Evolutionary conservation across 2,888 invertebrate genomes (phyloP).

Genomic region (Polyommatus iphigenia): DNA sequence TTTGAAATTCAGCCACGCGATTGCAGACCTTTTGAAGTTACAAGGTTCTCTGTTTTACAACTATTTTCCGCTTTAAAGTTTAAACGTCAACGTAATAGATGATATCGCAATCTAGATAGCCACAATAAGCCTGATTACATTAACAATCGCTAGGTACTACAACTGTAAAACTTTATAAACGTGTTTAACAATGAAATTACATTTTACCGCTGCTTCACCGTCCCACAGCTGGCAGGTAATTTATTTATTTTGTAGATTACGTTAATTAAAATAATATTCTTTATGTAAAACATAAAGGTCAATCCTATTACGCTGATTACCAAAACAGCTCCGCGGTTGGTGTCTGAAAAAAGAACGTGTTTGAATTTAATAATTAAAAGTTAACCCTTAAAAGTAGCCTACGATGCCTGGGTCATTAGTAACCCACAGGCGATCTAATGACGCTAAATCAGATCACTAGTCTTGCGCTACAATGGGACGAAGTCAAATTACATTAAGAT

Average conservation of each 20-base stretch:
- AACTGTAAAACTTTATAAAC: background rate
- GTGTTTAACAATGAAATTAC: background rate
- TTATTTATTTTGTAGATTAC: background rate
- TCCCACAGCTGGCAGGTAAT: background rate
- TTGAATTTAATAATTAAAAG: background rate
- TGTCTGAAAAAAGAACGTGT: background rate
- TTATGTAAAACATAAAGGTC: background rate
- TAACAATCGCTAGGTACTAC: background rate
- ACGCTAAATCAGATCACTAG: too few relatives aligned
- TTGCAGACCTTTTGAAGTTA: background rate
- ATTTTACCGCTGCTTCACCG: background rate
- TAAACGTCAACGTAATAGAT: conserved; percentile 16
- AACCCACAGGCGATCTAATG: too few relatives aligned
- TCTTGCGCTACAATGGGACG: too few relatives aligned
- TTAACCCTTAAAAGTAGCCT: background rate
- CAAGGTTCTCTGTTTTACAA: background rate
- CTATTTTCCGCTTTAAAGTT: conserved; percentile 19
- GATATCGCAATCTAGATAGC: conserved; percentile 4
- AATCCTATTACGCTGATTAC: background rate
- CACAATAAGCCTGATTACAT: conserved; percentile 29
- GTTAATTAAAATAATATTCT: conserved; percentile 2
- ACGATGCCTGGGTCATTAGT: too few relatives aligned
- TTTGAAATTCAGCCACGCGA: background rate
- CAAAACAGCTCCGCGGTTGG: background rate
- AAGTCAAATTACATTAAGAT: too few relatives aligned